Base-by-base conservation (phyloP, 2,888 invertebrate species). In the Tineola bisselliella region DNA sequence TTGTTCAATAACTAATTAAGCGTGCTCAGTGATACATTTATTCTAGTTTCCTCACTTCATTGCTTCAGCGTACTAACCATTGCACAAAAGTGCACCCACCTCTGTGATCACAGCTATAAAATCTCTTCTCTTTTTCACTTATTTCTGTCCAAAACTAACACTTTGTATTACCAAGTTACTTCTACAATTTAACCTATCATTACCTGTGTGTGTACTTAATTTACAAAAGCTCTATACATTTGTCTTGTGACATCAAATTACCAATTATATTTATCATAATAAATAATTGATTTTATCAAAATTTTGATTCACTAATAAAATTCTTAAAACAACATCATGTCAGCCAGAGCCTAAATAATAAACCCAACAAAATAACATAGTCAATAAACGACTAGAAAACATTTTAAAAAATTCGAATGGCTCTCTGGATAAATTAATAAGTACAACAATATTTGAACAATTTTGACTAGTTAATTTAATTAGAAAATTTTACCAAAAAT, bases 151-250 rank as follows among this genome's bases (percentile, higher is more conserved):
- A 30, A 60, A 60, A 60, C 44, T 60, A 59, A 59, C 59, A 31
- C 18, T 57, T 61, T 61, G 54, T 57, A 56, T 18, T 62, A 73
- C 74, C 72, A 71, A 74, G 69, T 74, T 75, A 76, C 70, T 70
- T 72, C 74, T 75, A 74, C 72, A 70, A 78, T 77, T 78, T 79
- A 81, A 73, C 77, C 77, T 84, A 84, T 77, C 71, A 78, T 74
- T 72, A 84, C 84, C 84, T 83, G 81, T 83, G 77, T 83, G 77
- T n/a, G 77, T 79, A 80, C 84, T 82, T 84, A 83, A 70, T 74
- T 79, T 87, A 86, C 80, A 74, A 87, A 48, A 87, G 87, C 87
- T 87, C 87, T 87, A 87, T 86, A 87, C 87, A 86, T 13, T 79
- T 81, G 75, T 81, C 84, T 84, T 87, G 84, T 54, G 54, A 54